Evolutionary conservation across 2,113 vertebrate species (phyloP), one percentile per base, ranked within the genome.

Genomic region (Puntigrus tetrazona): DNA sequence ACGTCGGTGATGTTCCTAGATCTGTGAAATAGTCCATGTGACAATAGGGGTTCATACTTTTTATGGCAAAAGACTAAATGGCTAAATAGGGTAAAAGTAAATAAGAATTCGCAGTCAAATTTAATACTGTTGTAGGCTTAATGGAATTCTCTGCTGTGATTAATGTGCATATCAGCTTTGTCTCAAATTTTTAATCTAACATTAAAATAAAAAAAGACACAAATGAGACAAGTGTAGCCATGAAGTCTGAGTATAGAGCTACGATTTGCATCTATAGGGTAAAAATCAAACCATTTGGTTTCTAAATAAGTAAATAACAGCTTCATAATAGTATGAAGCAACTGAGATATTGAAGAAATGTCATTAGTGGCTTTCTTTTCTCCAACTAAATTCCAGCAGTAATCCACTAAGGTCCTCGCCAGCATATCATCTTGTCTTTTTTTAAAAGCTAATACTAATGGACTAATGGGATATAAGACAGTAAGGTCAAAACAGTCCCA

Each of bases 401-500:
- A 45, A 69, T 36, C 34, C 25, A 47, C 29, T 31, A 13, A 47
- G 43, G 45, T 20, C 5, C 45, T 22, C 18, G 6, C 38, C 38
- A 75, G 25, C 25, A 55, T 78, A 34, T n/a, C 55, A 61, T n/a
- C n/a, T n/a, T n/a, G 52, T 34, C n/a, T 76, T 50, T 59, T 73
- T 59, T 78, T 78, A 59, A 78, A 52, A 78, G 22, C 76, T 3
- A 59, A 18, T 4, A n/a, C n/a, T n/a, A n/a, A n/a, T n/a, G n/a
- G n/a, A 34, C 27, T 76, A 78, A 61, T 78, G 38, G 41, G 14
- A 63, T 25, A 47, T 31, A 14, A 79, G 36, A 27, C 22, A 43
- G 36, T 29, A 63, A 79, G 57, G 78, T 45, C 78, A 80, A 63
- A 80, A 65, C 59, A 29, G 13, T 79, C 77, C 11, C 77, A 67